Base-by-base conservation (phyloP, 2,797 vertebrate species). In the Crax fasciolata region DNA sequence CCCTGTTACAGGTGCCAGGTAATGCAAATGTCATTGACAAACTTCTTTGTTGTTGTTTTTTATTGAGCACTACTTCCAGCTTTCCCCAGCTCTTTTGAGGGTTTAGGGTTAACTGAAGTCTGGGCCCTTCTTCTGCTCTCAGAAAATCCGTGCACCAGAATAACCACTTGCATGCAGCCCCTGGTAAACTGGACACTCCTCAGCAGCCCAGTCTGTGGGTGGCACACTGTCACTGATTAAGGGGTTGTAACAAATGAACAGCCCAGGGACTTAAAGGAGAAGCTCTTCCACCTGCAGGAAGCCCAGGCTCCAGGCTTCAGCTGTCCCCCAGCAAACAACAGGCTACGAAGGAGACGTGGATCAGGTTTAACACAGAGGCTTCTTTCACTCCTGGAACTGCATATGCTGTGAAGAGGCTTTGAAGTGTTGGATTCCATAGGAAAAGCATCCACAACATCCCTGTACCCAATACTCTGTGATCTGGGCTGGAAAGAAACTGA, bases 281-380 rank as follows among this genome's bases (percentile, higher is more conserved):
- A 68, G 87, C 77, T 75, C 32, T 49, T 35, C 57, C 41, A 41
- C 63, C 65, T 89, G 92, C 43, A 20, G 93, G 52, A 91, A 94
- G 78, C 74, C 13, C 61, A 32, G 57, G 61, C 63, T 73, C 61
- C 46, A 88, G 2, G 58, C 85, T 92, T 89, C 97, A 97, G 93
- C 96, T 97, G 97, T 66, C 82, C 82, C 90, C 65, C 80, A 77
- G 95, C 97, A 96, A 92, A 83, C 9, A n/a, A 51, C 84, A 54
- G 80, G 84, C 55, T 95, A 84, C 89, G 94, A 89, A 63, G 46
- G 62, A 82, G 63, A 51, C 44, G 13, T 0, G 12, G 51, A 58
- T 85, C 14, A 2, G 44, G 76, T 77, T 44, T 16, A 61, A 55
- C 19, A 87, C 82, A 93, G 68, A 38, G 86, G 88, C 57, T 54